Base-by-base conservation (phyloP, 1,140 invertebrate species). In the Trachymyrmex septentrionalis region DNA sequence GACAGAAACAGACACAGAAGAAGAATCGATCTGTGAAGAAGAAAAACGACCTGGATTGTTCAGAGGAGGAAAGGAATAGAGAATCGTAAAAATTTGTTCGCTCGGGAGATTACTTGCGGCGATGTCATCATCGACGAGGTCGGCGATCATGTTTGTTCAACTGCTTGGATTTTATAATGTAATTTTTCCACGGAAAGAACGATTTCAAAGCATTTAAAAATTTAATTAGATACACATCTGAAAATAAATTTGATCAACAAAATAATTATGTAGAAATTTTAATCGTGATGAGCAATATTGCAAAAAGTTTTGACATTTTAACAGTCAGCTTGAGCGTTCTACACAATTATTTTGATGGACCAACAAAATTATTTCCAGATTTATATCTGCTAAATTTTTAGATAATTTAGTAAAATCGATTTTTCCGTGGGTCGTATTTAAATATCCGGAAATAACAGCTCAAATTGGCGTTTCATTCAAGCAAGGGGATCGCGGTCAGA, bases 51-150 rank as follows among this genome's bases (percentile, higher is more conserved):
- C 59, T 78, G 55, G 55, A 86, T 90, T 84, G 78, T 80, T 67
- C 63, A 16, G 16, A 63, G 21, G 0, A 50, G 14, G 30, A 12
- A 10, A 38, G 9, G 30, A 53, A 30, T 6, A 50, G 53, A 71
- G 30, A 50, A 66, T 84, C 88, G 76, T 90, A 90, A 90, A 90
- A 90, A 82, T 86, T 30, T 48, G 63, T 27, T 61, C 34, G n/a
- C 64, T 12, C 59, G 44, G 30, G 27, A 76, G 86, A 87, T 90
- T 87, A 73, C 24, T n/a, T 53, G 50, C 34, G 64, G 50, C 50
- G 87, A 90, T 72, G 57, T 66, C 66, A 63, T 67, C 73, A 44
- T 12, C 12, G 59, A 19, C 9, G 53, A 59, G 66, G 50, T 73
- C 81, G 53, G 38, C 67, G 34, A 48, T 82, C 21, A 59, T 86